Percentiles rank a stretch among this genome's conserved stretches.
Evolutionary conservation across 2,113 vertebrate species (phyloP).

Genomic region (Apus apus): DNA sequence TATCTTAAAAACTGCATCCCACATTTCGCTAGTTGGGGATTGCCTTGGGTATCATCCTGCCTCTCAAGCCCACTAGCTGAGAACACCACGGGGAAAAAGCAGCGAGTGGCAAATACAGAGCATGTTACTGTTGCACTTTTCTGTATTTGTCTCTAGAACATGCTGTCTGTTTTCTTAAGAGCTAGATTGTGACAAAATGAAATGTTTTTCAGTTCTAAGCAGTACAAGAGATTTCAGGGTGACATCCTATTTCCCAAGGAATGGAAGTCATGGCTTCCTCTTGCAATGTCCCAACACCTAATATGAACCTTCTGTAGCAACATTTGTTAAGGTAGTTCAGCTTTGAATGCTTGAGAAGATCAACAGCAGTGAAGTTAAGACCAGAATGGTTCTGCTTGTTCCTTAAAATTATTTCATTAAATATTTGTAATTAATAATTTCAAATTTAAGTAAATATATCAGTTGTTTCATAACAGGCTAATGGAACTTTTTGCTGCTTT

Average conservation of each 20-base stretch:
- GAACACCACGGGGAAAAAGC: not conserved
- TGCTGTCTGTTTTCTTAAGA: not conserved
- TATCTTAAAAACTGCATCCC: not conserved
- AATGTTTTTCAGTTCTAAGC: not conserved
- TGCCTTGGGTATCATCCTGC: not conserved
- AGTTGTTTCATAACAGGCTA: not conserved
- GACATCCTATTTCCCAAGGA: not conserved
- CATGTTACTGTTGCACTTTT: not conserved
- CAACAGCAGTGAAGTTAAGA: not conserved
- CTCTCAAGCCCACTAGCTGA: not conserved
- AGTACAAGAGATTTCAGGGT: not conserved
- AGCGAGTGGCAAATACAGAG: not conserved
- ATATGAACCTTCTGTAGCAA: not conserved
- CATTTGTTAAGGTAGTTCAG: not conserved
- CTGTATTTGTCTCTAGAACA: not conserved
- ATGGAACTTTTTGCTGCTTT: not conserved
- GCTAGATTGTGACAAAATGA: not conserved
- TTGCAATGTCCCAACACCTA: not conserved
- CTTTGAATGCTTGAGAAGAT: not conserved
- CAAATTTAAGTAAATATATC: not conserved
- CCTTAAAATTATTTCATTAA: not conserved
- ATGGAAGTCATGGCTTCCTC: not conserved
- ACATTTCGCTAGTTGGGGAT: not conserved
- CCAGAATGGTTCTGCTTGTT: not conserved
- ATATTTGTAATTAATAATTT: not conserved